Evolutionary conservation across 30 jellyfish, hydroid and myxozoan genomes (phyloP), one percentile per base, ranked within the genome.

Genomic region (Morbakka virulenta): DNA sequence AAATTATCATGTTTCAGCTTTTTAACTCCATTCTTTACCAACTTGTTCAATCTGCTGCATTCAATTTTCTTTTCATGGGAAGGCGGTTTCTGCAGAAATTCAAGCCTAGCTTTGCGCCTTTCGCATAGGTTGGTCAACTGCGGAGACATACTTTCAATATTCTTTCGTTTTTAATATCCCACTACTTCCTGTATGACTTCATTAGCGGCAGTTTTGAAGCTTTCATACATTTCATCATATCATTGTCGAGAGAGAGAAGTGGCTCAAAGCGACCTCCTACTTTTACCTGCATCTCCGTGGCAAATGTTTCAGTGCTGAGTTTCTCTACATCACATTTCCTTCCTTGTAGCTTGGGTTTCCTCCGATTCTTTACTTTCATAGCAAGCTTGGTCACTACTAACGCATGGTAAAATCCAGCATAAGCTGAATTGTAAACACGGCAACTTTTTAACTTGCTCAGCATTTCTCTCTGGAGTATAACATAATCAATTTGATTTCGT

Each of bases 401-500:
- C 64, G 57, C 25, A 35, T 74, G 86, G 32, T 74, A 62, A 20
- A 80, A 51, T 28, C 52, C 23, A 36, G 30, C 33, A 31, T 57
- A 62, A 50, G 80, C 86, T 52, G 86, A 74, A 29, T 74, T 57
- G 34, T 50, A 74, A 33, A 29, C 64, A 6, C 80, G 20, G 24
- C 84, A 50, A 62, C 52, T 52, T 64, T 74, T 74, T 21, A 74
- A 34, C 13, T 23, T 17, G 13, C 28, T 28, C 32, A 13, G 17
- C 31, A 27, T 14, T 12, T 52, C 64, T 52, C 28, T 32, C 29
- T 52, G n/a, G n/a, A 57, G 32, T 26, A 50, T 52, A 27, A 50
- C 52, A 50, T 50, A 50, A 22, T 74, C 87, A 64, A 64, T 64
- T 64, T 64, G 77, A 28, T 64, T 53, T 28, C 64, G 63, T 11